These are phyloP conservation scores for Pachycephala philippinensis DNA, from an alignment of 2,113 vertebrate genomes.

Conservation along the genomic window DNA sequence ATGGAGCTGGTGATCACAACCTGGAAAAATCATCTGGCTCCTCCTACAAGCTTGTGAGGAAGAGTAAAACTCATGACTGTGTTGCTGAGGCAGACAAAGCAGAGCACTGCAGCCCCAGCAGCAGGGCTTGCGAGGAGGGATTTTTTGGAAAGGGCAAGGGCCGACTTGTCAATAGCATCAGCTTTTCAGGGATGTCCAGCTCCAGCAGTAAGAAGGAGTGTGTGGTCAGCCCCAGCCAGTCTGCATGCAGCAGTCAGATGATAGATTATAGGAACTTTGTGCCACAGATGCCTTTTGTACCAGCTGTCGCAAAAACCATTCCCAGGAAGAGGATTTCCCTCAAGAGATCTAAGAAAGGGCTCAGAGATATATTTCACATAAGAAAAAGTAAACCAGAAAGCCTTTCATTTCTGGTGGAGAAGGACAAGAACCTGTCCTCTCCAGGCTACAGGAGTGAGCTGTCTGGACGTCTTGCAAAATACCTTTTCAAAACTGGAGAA, in stretches of 20 bases:
- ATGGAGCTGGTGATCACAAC: background rate
- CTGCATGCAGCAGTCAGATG: conserved; percentile 70
- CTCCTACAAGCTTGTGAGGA: conserved; percentile 70
- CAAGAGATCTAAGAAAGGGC: conserved; percentile 79
- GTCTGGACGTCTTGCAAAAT: conserved; percentile 3
- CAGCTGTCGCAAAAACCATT: conserved; percentile 82
- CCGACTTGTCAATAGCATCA: conserved; percentile 73
- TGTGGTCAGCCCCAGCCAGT: conserved; percentile 41
- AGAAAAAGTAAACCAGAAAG: conserved; percentile 75
- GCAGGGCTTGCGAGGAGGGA: background rate
- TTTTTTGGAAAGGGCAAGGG: conserved; percentile 5
- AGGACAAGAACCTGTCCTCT: conserved; percentile 54
- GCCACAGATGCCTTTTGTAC: conserved; percentile 86
- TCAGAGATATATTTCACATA: conserved; percentile 79
- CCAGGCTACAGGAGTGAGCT: conserved; percentile 23
- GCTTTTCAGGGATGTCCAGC: conserved; percentile 73
- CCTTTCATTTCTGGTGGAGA: conserved; percentile 47
- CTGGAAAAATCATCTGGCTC: conserved; percentile 36
- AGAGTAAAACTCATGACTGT: conserved; percentile 79
- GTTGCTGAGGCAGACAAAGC: conserved; percentile 47
- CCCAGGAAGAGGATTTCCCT: conserved; percentile 84
- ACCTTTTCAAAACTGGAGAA: conserved; percentile 54
- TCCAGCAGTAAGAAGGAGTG: conserved; percentile 53
- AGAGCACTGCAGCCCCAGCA: background rate
- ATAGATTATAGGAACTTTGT: conserved; percentile 84